Base-by-base conservation (phyloP, 2,797 vertebrate species). In the Fistularia commersonii region DNA sequence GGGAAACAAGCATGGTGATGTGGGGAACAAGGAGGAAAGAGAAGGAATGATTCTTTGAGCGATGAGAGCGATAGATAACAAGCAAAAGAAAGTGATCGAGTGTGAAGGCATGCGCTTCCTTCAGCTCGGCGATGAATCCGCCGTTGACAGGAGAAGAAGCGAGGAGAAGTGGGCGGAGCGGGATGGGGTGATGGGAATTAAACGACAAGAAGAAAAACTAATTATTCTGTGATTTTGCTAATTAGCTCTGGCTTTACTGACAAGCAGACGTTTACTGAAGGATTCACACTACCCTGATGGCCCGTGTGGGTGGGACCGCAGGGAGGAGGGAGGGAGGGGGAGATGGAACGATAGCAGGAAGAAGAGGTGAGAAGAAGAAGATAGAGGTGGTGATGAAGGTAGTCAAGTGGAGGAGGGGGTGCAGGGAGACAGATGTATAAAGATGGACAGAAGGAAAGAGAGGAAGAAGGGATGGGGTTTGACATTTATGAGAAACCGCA, bases 141-240 rank as follows among this genome's bases (percentile, higher is more conserved):
- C 51, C 62, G 67, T 64, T 80, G 80, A 84, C 66, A 61, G 77
- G 57, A 38, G 69, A 39, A 43, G 72, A 64, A 51, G n/a, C 31
- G 39, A 60, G 49, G 58, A 32, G 49, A 63, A 53, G 66, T n/a
- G 43, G 66, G 74, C 66, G 74, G 62, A 73, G 58, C 75, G 39
- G 73, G 64, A 69, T 41, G 60, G 42, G 55, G 66, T 56, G 76
- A 75, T 54, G 57, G 61, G 55, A 84, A 83, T 83, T 78, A 82
- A 81, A 79, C 72, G 76, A 89, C 79, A 77, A 86, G 83, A 82
- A 81, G 80, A 69, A 85, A 87, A 87, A 87, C 87, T 81, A 88
- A 91, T 89, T 89, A 88, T 84, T 87, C 81, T 83, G 79, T 88
- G 87, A 90, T 90, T 90, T 77, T 48, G 72, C 83, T 91, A 89